Evolutionary conservation across 2,797 vertebrate genomes (phyloP).

Genomic region (Chiroxiphia lanceolata): DNA sequence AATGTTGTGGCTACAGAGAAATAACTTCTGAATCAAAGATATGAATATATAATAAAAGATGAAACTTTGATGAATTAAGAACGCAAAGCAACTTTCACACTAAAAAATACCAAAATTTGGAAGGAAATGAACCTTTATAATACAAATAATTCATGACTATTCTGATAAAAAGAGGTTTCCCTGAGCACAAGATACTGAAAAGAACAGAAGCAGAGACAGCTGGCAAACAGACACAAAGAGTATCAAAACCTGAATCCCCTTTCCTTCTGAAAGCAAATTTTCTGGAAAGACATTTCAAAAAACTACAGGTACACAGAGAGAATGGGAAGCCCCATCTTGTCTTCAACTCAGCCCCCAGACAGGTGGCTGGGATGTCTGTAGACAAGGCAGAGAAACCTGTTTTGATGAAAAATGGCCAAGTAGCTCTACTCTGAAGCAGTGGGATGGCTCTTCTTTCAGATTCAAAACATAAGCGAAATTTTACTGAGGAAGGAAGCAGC

Average conservation of each 20-base stretch:
- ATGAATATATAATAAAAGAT: not conserved
- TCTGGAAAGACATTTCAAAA: not conserved
- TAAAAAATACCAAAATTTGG: not conserved
- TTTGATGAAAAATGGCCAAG: not conserved
- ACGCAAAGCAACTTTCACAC: not conserved
- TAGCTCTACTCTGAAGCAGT: not conserved
- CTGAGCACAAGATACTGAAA: not conserved
- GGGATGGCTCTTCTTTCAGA: not conserved
- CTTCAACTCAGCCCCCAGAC: not conserved
- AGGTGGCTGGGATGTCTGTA: not conserved
- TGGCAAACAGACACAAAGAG: not conserved
- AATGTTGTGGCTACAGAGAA: not conserved
- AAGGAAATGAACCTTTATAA: slow-evolving; percentile 14
- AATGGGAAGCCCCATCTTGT: not conserved
- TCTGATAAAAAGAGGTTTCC: not conserved
- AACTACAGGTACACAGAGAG: not conserved
- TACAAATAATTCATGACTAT: not conserved
- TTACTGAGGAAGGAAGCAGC: not conserved
- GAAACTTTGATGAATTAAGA: not conserved
- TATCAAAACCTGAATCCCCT: not conserved
- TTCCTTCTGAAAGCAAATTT: not conserved
- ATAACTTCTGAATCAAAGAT: not conserved
- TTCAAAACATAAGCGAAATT: not conserved
- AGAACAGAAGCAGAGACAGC: not conserved
- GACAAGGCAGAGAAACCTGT: not conserved